A percentile compares a stretch with the other conserved stretches of the same genome.
Conservation (phyloP, 2,113 vertebrate genomes). For the Pachypanchax playfairii region DNA sequence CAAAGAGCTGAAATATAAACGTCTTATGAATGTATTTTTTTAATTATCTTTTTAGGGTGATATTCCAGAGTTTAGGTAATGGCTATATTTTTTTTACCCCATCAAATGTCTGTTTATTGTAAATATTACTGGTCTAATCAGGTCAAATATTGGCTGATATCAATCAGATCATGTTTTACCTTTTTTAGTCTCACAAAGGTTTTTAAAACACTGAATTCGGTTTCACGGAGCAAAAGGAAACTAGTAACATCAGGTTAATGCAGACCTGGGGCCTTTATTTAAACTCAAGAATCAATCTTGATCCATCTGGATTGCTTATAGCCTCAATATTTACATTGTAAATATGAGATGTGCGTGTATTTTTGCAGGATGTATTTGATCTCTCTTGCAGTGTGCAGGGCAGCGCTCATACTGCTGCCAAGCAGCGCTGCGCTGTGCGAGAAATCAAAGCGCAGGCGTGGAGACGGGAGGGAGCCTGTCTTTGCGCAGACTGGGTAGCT, state of each 20-base stretch:
- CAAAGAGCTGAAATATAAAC: constrained; percentile 12
- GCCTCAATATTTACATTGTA: no score
- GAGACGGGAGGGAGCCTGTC: constrained; percentile 67
- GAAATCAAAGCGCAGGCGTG: constrained; percentile 81
- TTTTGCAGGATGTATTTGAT: constrained; percentile 25
- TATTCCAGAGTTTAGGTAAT: background rate
- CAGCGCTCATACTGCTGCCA: constrained; percentile 64
- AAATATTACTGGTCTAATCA: no score
- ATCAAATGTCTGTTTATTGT: no score
- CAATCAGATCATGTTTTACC: no score
- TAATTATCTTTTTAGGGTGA: background rate
- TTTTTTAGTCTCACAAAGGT: no score
- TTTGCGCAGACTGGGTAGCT: constrained; percentile 63
- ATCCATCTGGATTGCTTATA: background rate
- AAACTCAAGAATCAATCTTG: background rate
- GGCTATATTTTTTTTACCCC: background rate
- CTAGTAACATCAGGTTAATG: no score
- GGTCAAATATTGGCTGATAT: no score
- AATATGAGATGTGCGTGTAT: constrained; percentile 22
- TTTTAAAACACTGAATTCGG: no score
- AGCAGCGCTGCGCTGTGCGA: constrained; percentile 61
- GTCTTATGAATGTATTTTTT: background rate
- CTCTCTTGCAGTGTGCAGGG: constrained; percentile 31
- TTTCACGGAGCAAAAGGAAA: no score
- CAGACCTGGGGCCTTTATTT: no score